Conservation (phyloP, 2,888 invertebrate species). For the Malthinus seriepunctatus region DNA sequence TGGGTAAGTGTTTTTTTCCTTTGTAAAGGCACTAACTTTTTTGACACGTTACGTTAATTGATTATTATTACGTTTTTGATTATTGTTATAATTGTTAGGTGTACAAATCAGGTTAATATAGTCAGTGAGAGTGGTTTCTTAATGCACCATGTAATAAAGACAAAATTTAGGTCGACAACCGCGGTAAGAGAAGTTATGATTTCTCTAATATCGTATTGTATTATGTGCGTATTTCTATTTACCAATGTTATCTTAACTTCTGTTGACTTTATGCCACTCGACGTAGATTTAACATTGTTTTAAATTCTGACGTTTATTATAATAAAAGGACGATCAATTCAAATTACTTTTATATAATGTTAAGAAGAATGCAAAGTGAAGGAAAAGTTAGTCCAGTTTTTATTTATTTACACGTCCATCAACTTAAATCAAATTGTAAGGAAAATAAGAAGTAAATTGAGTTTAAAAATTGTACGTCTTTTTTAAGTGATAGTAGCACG, state of each 20-base stretch:
- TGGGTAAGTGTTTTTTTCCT: not conserved
- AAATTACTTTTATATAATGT: no score
- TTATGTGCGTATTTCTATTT: not conserved
- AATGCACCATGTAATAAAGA: conserved; percentile 8
- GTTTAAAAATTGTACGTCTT: no score
- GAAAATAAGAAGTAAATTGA: no score
- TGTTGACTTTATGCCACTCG: conserved; percentile 9
- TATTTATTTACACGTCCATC: no score
- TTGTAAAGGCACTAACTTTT: not conserved
- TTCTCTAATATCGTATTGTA: conserved; percentile 8
- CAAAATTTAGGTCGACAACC: conserved; percentile 22
- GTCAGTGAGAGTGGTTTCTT: conserved; percentile 10
- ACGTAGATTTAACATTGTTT: conserved; percentile 11
- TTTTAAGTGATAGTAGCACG: no score
- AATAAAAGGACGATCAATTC: conserved; percentile 15
- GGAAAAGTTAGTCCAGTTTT: no score
- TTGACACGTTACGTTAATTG: not conserved
- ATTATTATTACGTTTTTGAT: not conserved
- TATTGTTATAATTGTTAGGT: no score
- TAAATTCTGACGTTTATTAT: not conserved
- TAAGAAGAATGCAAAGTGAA: no score
- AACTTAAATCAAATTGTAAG: no score
- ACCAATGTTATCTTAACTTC: conserved; percentile 14
- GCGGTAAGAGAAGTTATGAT: conserved; percentile 2
- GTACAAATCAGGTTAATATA: conserved; percentile 8